Conservation (phyloP, 2,888 invertebrate species). For the Empis stercorea region DNA sequence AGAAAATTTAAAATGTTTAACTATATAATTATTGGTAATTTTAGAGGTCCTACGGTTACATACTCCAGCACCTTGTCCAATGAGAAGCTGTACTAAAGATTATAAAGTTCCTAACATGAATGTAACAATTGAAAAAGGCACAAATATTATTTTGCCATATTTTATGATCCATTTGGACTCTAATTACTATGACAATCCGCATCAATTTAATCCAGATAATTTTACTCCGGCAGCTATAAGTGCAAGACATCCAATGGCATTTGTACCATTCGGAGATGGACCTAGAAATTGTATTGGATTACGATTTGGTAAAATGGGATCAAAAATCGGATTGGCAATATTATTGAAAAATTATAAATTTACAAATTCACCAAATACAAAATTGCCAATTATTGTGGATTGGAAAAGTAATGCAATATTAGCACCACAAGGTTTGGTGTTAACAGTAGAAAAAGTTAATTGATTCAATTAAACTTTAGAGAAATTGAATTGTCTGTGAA, state of each 20-base stretch:
- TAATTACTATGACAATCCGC: conserved; percentile 42
- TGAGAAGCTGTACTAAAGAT: conserved; percentile 27
- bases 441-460: background rate
- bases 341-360: conserved; percentile 24
- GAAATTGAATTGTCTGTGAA: no score
- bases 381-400: background rate
- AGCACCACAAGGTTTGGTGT: background rate
- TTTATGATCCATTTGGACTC: conserved; percentile 42
- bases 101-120: conserved; percentile 36
- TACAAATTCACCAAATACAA: conserved; percentile 7
- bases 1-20: no score
- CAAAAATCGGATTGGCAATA: conserved; percentile 22
- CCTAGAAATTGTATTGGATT: conserved; percentile 29
- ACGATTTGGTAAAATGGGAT: conserved; percentile 29
- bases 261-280: conserved; percentile 31
- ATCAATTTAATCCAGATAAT: conserved; percentile 47
- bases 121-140: conserved; percentile 36
- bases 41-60: conserved; percentile 38
- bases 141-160: conserved; percentile 38
- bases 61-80: conserved; percentile 39
- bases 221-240: conserved; percentile 43
- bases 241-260: conserved; percentile 33
- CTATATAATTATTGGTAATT: background rate
- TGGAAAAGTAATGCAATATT: background rate
- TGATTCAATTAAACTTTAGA: no score